A percentile compares a stretch with the other conserved stretches of the same genome.
Conservation (phyloP, 2,113 vertebrate species). For the Lophotis ruficrista region DNA sequence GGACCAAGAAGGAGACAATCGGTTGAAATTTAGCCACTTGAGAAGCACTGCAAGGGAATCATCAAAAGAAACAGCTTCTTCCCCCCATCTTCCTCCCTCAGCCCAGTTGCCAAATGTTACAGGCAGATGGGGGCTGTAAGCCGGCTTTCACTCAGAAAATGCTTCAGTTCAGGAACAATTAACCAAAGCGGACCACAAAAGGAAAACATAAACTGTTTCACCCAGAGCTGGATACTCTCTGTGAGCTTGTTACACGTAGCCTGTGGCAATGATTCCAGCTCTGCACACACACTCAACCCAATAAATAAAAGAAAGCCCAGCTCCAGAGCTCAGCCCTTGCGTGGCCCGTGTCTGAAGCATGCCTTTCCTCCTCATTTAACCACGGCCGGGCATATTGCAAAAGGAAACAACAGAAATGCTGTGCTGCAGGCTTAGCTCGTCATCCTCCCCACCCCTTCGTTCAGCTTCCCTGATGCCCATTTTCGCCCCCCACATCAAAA, state of each 20-base stretch:
- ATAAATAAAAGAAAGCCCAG: not conserved
- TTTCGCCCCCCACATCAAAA: not conserved
- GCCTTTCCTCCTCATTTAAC: not conserved
- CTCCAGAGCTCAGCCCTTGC: not conserved
- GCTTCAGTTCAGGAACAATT: not conserved
- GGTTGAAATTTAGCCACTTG: not conserved
- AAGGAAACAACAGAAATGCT: not conserved
- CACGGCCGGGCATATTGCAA: rapidly evolving
- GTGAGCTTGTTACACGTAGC: not conserved
- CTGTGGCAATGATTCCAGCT: not conserved
- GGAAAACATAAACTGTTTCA: not conserved
- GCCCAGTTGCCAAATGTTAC: not conserved
- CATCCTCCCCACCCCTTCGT: rapidly evolving
- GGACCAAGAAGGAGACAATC: not conserved
- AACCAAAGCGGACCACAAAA: not conserved
- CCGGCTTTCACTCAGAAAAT: not conserved
- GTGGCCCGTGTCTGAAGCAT: rapidly evolving
- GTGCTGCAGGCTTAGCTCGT: not conserved
- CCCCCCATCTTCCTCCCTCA: not conserved
- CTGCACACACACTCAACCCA: rapidly evolving
- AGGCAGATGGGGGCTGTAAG: not conserved
- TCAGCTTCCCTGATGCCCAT: not conserved
- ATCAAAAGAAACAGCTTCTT: not conserved
- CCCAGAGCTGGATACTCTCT: not conserved
- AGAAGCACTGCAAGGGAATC: not conserved